phyloP scores from a whole-genome alignment of 2,888 invertebrate genomes.

The Lottia gigantea region DNA sequence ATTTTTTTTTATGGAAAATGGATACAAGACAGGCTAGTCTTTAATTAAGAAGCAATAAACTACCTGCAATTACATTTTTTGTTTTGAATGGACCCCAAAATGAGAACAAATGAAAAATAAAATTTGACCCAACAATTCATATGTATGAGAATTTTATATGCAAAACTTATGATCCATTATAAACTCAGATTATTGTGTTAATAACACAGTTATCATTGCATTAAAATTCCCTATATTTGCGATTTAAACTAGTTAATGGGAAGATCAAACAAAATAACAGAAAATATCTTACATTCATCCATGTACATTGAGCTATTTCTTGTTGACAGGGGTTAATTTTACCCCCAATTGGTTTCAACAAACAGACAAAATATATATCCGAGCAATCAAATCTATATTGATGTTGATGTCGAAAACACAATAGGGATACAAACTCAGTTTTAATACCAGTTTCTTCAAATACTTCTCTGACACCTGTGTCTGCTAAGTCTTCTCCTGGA shows the following conservation, averaged over 20 bases:
- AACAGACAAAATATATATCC: slow-evolving; percentile 85
- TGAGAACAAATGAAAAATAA: too few relatives aligned
- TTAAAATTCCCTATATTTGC: too few relatives aligned
- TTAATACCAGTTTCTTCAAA: slow-evolving; percentile 89
- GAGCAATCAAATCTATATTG: slow-evolving; percentile 82
- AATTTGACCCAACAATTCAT: too few relatives aligned
- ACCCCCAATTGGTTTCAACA: slow-evolving; percentile 75
- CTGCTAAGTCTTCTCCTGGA: slow-evolving; percentile 83
- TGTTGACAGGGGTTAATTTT: slow-evolving; percentile 78
- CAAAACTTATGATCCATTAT: too few relatives aligned
- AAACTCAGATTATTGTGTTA: neutral
- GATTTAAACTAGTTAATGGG: too few relatives aligned
- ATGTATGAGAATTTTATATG: too few relatives aligned
- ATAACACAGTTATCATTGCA: neutral
- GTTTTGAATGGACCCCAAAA: too few relatives aligned
- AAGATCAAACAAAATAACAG: neutral
- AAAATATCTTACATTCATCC: slow-evolving; percentile 76
- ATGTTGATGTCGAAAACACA: slow-evolving; percentile 84
- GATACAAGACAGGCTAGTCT: too few relatives aligned
- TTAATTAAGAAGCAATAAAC: too few relatives aligned
- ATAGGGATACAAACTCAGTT: slow-evolving; percentile 80
- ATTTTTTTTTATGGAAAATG: too few relatives aligned
- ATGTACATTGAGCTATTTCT: slow-evolving; percentile 82
- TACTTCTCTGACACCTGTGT: slow-evolving; percentile 87
- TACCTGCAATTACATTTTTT: too few relatives aligned